Conservation (phyloP, 2,797 vertebrate species). For the Scyliorhinus canicula region DNA sequence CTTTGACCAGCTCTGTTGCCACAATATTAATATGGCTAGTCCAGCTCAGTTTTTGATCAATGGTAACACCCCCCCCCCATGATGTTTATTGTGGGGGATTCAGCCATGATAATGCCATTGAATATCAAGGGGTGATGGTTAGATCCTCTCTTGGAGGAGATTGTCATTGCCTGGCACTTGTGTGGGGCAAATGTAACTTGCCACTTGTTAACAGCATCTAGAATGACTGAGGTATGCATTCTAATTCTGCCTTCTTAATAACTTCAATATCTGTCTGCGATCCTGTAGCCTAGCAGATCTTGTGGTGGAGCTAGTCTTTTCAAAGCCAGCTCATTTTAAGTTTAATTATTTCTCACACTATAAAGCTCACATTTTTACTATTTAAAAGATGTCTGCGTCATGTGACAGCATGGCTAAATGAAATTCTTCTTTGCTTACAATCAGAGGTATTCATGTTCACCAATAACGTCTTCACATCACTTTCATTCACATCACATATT, state of each 20-base stretch:
- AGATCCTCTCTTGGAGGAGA: too few species aligned
- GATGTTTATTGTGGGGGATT: too few species aligned
- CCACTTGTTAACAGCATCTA: not conserved
- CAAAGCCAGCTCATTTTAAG: not conserved
- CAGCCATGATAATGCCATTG: too few species aligned
- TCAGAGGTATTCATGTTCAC: not conserved
- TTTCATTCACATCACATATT: not conserved
- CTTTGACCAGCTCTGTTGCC: too few species aligned
- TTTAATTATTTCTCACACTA: not conserved
- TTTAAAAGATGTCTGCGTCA: not conserved
- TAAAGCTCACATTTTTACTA: not conserved
- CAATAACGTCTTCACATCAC: not conserved
- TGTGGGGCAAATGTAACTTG: too few species aligned
- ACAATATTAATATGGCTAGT: too few species aligned
- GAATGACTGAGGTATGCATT: not conserved
- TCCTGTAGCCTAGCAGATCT: not conserved
- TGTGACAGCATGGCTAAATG: not conserved
- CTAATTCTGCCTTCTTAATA: not conserved
- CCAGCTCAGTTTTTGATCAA: too few species aligned
- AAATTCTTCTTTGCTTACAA: not conserved
- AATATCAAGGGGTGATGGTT: too few species aligned
- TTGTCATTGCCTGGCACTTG: too few species aligned
- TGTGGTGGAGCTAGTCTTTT: not conserved
- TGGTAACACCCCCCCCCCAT: too few species aligned
- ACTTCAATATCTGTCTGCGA: not conserved